Percentiles rank a stretch among this genome's conserved stretches.
Evolutionary conservation across 2,888 invertebrate species (phyloP).

Genomic region (Choreutis nemorana): DNA sequence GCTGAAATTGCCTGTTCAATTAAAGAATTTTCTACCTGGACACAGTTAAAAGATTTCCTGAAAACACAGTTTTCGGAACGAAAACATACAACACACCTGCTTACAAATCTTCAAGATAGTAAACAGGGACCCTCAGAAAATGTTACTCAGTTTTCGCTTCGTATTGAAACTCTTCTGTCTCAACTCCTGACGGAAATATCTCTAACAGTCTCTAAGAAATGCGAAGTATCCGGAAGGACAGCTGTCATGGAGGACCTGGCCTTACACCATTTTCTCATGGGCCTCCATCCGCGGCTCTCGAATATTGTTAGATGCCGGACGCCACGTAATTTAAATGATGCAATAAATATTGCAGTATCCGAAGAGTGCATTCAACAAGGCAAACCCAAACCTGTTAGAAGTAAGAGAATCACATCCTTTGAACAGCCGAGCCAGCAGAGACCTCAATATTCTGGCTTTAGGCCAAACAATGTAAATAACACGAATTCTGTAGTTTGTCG

Average conservation of each 20-base stretch:
- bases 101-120: neutral
- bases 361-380: neutral
- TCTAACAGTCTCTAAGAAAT: neutral
- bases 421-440: too few relatives aligned
- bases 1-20: neutral
- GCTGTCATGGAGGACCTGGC: neutral
- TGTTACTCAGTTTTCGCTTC: neutral
- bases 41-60: neutral
- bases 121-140: neutral
- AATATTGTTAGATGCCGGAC: neutral
- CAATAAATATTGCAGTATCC: neutral
- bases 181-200: neutral
- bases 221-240: neutral
- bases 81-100: neutral
- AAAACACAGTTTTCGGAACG: neutral
- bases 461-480: neutral
- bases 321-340: neutral
- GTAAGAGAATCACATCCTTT: too few relatives aligned
- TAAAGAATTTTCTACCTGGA: too few relatives aligned
- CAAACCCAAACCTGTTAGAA: too few relatives aligned
- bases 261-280: neutral
- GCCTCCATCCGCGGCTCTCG: neutral
- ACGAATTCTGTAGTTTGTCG: neutral
- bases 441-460: neutral
- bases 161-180: neutral